Conservation (phyloP, 2,113 vertebrate species). For the Hyaena hyaena region DNA sequence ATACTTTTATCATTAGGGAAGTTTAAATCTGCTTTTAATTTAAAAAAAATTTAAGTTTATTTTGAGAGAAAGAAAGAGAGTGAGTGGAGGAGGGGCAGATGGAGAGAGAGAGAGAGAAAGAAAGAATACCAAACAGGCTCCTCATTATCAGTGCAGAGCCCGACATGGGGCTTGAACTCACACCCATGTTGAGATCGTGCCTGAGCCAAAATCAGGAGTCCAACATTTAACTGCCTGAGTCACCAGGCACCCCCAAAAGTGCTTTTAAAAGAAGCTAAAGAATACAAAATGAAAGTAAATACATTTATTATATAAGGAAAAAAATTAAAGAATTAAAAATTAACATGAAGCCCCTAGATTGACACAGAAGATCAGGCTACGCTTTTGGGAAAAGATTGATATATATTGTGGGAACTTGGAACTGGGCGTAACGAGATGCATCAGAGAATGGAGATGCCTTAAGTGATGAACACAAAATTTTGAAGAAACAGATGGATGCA, state of each 20-base stretch:
- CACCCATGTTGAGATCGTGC: neutral
- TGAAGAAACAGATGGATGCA: neutral
- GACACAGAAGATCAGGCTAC: neutral
- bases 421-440: neutral
- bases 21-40: neutral
- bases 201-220: neutral
- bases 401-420: neutral
- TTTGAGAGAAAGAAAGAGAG: neutral
- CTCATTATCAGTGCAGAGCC: neutral
- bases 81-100: neutral
- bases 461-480: neutral
- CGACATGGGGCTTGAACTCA: neutral
- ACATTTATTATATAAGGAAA: neutral
- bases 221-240: accelerated
- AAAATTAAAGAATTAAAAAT: neutral
- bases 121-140: neutral
- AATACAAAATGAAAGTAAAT: neutral
- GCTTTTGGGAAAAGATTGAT: neutral
- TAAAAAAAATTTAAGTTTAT: neutral
- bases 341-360: neutral
- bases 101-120: neutral
- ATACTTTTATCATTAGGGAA: neutral
- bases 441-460: neutral
- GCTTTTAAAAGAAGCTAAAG: neutral
- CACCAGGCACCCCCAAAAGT: neutral